Base-by-base conservation (phyloP, 2,797 vertebrate genomes). In the Nyctibius grandis region DNA sequence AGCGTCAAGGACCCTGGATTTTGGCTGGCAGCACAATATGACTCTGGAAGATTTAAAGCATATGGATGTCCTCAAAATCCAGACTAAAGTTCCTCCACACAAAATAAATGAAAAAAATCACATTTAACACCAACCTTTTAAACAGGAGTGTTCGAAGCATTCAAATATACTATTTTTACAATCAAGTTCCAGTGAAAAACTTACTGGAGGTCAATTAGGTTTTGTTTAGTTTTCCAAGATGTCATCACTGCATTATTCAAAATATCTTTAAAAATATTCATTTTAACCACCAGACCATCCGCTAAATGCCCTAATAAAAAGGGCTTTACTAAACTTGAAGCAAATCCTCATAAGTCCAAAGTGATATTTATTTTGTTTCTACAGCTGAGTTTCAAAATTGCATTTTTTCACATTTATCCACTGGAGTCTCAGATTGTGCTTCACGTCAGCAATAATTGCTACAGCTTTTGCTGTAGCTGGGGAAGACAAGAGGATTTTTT, bases 401-500 rank as follows among this genome's bases (percentile, higher is more conserved):
- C 57, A 38, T 82, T 91, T 92, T 91, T 68, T 96, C 44, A 29
- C 64, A 69, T 83, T 92, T 96, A 81, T 42, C 80, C 11, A 5
- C 42, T 65, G 51, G 22, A 64, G 38, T 45, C 51, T 75, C 23
- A 61, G 53, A 61, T 40, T 85, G 64, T 85, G 70, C 53, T 89
- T 75, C 61, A 74, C 93, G 77, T 76, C 89, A 95, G 53, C 50
- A 73, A 61, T 83, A 74, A 90, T 63, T 51, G 68, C 47, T 61
- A 59, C 23, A 4, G 31, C 9, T 56, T 90, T 89, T 85, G 33
- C 73, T 44, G 54, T 89, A 90, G 81, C 70, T 86, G 56, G 26
- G 53, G 22, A 85, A 85, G 89, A 93, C 91, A 95, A 94, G 68
- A 88, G 51, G 16, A 93, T 89, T 88, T 90, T 96, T 96, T 95